Conservation (phyloP, 2,113 vertebrate species). For the Terrapene triunguis region DNA sequence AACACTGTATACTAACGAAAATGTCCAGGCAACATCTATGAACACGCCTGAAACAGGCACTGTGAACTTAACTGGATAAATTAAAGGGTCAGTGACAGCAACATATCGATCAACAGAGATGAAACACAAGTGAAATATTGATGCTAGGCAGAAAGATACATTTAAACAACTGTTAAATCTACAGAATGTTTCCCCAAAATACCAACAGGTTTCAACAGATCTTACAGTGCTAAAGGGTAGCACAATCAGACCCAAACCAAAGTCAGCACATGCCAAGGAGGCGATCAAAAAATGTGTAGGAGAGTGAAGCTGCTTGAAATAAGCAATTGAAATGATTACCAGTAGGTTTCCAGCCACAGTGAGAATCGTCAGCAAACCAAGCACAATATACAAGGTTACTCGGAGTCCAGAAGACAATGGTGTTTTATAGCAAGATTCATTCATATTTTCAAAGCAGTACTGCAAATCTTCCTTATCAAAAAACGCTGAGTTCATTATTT, state of each 20-base stretch:
- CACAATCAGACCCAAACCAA: conserved; percentile 23
- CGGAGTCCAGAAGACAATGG: not conserved
- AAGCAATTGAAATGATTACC: conserved; percentile 48
- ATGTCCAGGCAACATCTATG: conserved; percentile 51
- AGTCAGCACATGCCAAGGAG: conserved; percentile 27
- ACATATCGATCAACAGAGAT: conserved; percentile 65
- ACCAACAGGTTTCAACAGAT: conserved; percentile 69
- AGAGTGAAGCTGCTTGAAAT: conserved; percentile 66
- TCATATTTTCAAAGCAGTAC: conserved; percentile 35
- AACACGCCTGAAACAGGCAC: not conserved
- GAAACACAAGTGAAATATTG: conserved; percentile 63
- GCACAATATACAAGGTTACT: conserved; percentile 9
- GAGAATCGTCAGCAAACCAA: conserved; percentile 13
- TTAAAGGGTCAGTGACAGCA: conserved; percentile 63
- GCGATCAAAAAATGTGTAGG: conserved; percentile 50
- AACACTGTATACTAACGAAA: conserved; percentile 44
- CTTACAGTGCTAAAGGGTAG: conserved; percentile 55
- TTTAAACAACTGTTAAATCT: conserved; percentile 62
- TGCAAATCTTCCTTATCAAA: not conserved
- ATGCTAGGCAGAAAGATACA: conserved; percentile 57
- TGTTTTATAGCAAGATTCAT: conserved; percentile 28
- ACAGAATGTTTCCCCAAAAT: conserved; percentile 58
- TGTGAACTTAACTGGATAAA: conserved; percentile 56
- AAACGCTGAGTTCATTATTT: not conserved
- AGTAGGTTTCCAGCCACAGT: conserved; percentile 56